phyloP scores from a whole-genome alignment of 92 coral and sea anemone genomes.

The Zoanthus sansibaricus region DNA sequence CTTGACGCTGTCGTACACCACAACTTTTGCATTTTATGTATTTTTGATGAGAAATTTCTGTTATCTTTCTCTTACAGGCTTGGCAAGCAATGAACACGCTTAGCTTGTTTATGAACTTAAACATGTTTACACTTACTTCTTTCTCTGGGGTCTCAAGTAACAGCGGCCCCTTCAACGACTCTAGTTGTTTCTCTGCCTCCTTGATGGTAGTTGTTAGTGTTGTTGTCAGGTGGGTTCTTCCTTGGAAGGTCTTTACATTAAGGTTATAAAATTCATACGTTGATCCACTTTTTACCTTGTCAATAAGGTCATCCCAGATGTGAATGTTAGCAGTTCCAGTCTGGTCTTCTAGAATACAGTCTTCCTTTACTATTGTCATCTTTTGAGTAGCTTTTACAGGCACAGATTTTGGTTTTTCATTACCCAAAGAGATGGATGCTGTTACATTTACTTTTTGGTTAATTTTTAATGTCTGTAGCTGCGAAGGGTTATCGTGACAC shows the following conservation, averaged over 20 bases:
- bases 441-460: conserved; percentile 73
- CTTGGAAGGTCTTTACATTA: conserved; percentile 67
- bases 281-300: conserved; percentile 52
- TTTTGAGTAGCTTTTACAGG: conserved; percentile 53
- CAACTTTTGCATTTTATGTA: conserved; percentile 67
- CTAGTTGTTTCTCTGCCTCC: conserved; percentile 48
- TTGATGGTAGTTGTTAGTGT: conserved; percentile 55
- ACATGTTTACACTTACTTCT: conserved; percentile 47
- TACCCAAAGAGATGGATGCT: conserved; percentile 71
- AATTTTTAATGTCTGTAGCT: conserved; percentile 56
- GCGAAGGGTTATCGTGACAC: conserved; percentile 58
- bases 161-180: conserved; percentile 55
- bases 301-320: conserved; percentile 65
- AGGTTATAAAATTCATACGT: conserved; percentile 66
- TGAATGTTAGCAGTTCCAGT: conserved; percentile 65
- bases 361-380: conserved; percentile 65
- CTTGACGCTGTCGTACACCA: conserved; percentile 63
- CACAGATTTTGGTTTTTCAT: conserved; percentile 63
- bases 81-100: conserved; percentile 64
- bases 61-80: conserved; percentile 65
- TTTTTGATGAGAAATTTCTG: conserved; percentile 60
- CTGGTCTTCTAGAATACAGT: conserved; percentile 67
- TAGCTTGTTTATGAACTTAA: conserved; percentile 62
- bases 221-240: conserved; percentile 61
- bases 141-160: conserved; percentile 57